Evolutionary conservation across 2,113 vertebrate genomes (phyloP), one percentile per base, ranked within the genome.

Genomic region (Platysteira castanea): DNA sequence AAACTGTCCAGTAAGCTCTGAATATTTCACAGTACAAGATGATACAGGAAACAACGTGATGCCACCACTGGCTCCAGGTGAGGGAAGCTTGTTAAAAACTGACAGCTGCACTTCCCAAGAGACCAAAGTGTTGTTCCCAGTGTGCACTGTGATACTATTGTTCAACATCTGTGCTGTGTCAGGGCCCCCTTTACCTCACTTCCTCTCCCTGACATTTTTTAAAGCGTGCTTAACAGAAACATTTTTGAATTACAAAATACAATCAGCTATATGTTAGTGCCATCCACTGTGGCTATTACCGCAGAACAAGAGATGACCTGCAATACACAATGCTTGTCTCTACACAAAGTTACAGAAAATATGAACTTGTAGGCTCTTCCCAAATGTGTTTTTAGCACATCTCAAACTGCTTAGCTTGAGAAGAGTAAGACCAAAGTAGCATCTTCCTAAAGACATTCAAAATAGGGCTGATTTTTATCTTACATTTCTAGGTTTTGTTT

Each of bases 121-220:
- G 78, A 95, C 67, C 39, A 1, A 90, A 54, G 46, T 39, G 54
- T 54, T 84, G 89, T 65, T 71, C 75, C n/a, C 60, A 53, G 63
- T n/a, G 60, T 78, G 70, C 57, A 46, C 87, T 59, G 47, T 71
- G 54, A 82, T 80, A 95, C 64, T n/a, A 49, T 24, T 83, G 78
- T 88, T 92, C 46, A 90, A 92, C 84, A 96, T 75, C 94, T 92
- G 87, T 75, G 79, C 88, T 80, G 37, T 73, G 80, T 61, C 88
- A 96, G 42, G 60, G 83, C 35, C 42, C 10, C 37, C 35, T 27
- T 35, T 39, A 86, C 68, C 37, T 77, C 69, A 70, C 74, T 90
- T 95, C 76, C 90, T 61, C 49, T 35, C 24, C 21, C 8, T 5
- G 13, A 10, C 12, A 1, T 20, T 52, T 52, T 88, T 76, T 21